Conservation (phyloP, 2,797 vertebrate species). For the Scyliorhinus canicula region DNA sequence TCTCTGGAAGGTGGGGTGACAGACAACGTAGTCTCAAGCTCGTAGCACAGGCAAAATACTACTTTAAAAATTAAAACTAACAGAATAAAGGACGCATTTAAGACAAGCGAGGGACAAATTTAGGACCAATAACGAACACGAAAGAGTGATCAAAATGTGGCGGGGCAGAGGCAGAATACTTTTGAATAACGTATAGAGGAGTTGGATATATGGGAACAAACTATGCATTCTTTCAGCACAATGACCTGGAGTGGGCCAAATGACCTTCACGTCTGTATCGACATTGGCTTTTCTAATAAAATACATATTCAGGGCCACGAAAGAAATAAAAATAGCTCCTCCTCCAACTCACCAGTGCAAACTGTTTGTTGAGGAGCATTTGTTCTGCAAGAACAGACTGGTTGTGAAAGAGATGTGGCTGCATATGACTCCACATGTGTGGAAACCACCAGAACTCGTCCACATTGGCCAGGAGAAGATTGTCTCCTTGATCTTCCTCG, state of each 20-base stretch:
- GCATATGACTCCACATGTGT: constrained; percentile 99
- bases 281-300: no score
- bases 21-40: no score
- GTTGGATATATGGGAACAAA: not conserved
- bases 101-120: no score
- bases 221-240: not conserved
- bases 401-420: constrained; percentile 97
- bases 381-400: constrained; percentile 93
- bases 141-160: no score
- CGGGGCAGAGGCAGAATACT: no score
- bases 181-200: not conserved
- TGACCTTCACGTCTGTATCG: not conserved
- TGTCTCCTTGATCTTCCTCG: constrained; percentile 89
- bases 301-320: no score
- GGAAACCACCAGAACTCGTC: constrained; percentile 98
- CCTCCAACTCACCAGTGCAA: constrained; percentile 79
- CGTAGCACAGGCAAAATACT: no score
- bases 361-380: constrained; percentile 97
- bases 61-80: no score
- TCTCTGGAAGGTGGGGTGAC: no score
- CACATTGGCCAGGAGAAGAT: constrained; percentile 86
- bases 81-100: no score
- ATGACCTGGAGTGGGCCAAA: not conserved
- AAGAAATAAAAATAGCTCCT: not conserved
- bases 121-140: no score